These are phyloP conservation scores for Trichonephila clavata DNA, from an alignment of 1,140 invertebrate genomes.

Conservation along the genomic window DNA sequence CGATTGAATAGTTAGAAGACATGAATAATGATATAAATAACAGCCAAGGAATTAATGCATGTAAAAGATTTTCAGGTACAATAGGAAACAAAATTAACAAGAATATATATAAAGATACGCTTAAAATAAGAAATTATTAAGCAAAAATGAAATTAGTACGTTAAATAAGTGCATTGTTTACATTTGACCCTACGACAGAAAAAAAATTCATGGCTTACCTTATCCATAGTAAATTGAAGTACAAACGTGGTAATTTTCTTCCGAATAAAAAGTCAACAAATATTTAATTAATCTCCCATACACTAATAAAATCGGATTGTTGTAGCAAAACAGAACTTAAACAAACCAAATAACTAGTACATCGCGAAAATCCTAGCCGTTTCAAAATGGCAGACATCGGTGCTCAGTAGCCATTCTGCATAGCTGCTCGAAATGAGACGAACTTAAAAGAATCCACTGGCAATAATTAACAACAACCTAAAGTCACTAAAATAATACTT, in stretches of 20 bases:
- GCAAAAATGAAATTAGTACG: neutral
- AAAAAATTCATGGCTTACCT: constrained; percentile 46
- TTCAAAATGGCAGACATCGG: constrained; percentile 68
- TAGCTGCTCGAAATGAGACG: neutral
- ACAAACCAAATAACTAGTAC: neutral
- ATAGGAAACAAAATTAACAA: neutral
- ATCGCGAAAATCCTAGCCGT: neutral
- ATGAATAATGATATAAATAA: neutral
- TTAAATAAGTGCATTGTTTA: constrained; percentile 19
- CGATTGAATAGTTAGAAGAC: neutral
- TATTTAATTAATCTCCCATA: neutral
- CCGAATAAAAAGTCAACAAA: neutral
- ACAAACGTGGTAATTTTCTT: neutral
- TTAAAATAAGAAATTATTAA: neutral
- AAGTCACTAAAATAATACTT: neutral
- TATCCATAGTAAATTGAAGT: constrained; percentile 33
- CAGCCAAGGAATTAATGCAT: neutral
- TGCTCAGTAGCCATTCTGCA: constrained; percentile 18
- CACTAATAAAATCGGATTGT: neutral
- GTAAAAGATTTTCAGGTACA: neutral
- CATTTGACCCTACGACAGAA: neutral
- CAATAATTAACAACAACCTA: neutral
- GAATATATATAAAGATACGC: neutral
- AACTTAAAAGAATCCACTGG: neutral
- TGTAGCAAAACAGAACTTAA: neutral